These are phyloP conservation scores for Drosophila siamana DNA, from an alignment of 2,888 invertebrate species.

Conservation along the genomic window DNA sequence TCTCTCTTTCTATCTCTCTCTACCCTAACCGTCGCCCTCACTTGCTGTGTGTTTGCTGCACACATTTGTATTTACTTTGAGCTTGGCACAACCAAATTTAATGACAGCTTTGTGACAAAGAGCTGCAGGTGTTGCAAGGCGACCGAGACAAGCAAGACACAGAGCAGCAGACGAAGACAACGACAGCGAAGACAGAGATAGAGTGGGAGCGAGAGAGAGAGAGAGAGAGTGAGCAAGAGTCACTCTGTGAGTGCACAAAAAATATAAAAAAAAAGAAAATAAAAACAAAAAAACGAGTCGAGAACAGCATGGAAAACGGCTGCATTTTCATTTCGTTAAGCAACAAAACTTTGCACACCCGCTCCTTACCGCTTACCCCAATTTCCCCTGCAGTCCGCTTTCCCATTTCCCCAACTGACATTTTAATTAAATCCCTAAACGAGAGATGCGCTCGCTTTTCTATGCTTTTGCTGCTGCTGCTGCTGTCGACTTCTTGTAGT, in stretches of 20 bases:
- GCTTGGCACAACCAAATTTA: slow-evolving; percentile 52
- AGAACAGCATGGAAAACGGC: slow-evolving; percentile 24
- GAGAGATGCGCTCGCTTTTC: slow-evolving; percentile 34
- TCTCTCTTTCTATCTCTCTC: not conserved
- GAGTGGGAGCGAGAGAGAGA: not conserved
- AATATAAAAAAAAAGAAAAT: not conserved
- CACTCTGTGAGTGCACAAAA: slow-evolving; percentile 1
- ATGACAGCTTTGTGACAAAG: slow-evolving; percentile 53
- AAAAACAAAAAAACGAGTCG: not conserved
- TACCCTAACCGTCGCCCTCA: too few relatives aligned
- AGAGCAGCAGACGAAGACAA: not conserved
- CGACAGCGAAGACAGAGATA: not conserved
- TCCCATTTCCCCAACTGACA: slow-evolving; percentile 32
- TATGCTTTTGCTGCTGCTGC: slow-evolving; percentile 18
- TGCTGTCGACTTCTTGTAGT: not conserved
- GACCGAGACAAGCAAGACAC: slow-evolving; percentile 11
- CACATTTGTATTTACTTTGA: slow-evolving; percentile 43
- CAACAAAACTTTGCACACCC: slow-evolving; percentile 30
- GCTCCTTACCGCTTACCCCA: not conserved
- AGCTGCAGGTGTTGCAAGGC: slow-evolving; percentile 38
- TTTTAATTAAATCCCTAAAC: slow-evolving; percentile 56
- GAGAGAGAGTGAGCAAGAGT: not conserved
- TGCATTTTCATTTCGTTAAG: slow-evolving; percentile 45
- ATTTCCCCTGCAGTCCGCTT: not conserved
- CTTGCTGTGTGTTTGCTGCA: not conserved